Base-by-base conservation (phyloP, 2,113 vertebrate species). In the Scolopax mira region DNA sequence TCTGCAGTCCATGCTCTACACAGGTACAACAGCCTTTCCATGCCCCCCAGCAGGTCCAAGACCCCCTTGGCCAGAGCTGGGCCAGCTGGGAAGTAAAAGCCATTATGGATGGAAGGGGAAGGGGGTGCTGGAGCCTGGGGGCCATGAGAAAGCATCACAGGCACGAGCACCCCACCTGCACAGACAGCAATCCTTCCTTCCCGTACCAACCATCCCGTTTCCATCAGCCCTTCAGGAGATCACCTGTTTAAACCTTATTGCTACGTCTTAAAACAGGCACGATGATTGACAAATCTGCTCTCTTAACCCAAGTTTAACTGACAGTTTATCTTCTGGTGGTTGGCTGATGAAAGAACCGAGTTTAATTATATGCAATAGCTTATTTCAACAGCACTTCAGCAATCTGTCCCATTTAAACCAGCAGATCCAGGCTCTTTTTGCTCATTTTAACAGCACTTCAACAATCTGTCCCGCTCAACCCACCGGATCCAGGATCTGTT, bases 181-280 rank as follows among this genome's bases (percentile, higher is more conserved):
- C 0, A 1, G 54, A 11, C 42, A 58, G 60, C 27, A 12, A 25
- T 15, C 8, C 13, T 30, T 46, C 61, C 27, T 25, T 30, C 30
- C 15, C 8, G 1, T 8, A 5, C n/a, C 22, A 1, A 33, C 62
- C 30, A 30, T 5, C 48, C 23, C 2, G 0, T 18, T 33, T 7
- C 55, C 25, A 13, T 9, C 52, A n/a, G 39, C 41, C 61, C 19
- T 19, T 39, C 37, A 28, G 57, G 14, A 44, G 9, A 21, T 31
- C 0, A 1, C 11, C 27, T 55, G 35, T 37, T 37, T 44, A 48
- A 73, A n/a, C 11, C 54, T 69, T 25, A 12, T 21, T 3, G 62
- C 19, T 54, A 2, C 27, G 6, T 52, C 44, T 42, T 46, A 46
- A 44, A 88, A 31, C 33, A 24, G 41, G 4, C 6, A 18, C 2